Conservation (phyloP, 2,113 vertebrate species). For the Lonchura striata region DNA sequence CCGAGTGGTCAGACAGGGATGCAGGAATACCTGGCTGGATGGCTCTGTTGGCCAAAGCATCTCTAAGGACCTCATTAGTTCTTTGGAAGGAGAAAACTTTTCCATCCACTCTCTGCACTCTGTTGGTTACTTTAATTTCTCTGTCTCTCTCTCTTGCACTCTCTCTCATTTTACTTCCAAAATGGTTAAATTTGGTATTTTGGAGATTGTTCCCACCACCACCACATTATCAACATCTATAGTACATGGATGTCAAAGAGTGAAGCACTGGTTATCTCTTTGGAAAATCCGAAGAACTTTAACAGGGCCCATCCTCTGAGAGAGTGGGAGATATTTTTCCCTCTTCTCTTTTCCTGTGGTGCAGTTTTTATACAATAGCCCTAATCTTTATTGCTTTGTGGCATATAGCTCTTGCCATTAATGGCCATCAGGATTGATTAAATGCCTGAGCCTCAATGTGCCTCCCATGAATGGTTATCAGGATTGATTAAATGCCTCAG, state of each 20-base stretch:
- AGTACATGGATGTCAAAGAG: background rate
- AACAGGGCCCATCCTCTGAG: background rate
- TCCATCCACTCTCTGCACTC: background rate
- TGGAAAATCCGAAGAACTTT: background rate
- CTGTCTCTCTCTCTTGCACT: background rate
- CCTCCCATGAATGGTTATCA: background rate
- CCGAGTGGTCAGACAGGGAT: background rate
- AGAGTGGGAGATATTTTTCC: background rate
- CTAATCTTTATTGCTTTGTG: conserved; percentile 21
- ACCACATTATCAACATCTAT: background rate
- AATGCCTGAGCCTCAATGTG: background rate
- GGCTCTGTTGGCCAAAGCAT: background rate
- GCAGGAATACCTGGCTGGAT: background rate
- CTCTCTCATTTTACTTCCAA: background rate
- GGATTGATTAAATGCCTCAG: conserved; percentile 26
- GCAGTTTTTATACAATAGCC: background rate
- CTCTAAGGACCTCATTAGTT: background rate
- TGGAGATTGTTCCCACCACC: background rate
- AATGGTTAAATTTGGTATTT: background rate
- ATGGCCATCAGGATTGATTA: conserved; percentile 17
- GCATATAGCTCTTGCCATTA: background rate
- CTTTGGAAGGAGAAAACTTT: background rate
- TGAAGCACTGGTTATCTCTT: background rate
- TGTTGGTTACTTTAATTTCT: background rate
- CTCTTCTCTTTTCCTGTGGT: background rate